Evolutionary conservation across 2,113 vertebrate species (phyloP).

Genomic region (Raja brachyura): DNA sequence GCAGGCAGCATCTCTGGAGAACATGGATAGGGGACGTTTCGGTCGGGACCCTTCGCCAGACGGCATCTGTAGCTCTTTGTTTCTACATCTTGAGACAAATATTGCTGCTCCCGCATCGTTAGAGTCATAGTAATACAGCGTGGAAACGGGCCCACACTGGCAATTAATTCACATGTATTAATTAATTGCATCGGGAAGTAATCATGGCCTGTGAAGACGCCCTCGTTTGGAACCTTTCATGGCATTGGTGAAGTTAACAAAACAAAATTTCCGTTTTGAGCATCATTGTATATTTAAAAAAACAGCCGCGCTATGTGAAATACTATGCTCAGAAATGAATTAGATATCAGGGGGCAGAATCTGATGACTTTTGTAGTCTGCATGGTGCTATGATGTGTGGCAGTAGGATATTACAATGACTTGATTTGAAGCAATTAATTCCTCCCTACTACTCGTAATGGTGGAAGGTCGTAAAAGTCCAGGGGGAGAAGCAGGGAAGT

Average conservation of each 20-base stretch:
- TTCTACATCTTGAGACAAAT: too few species aligned
- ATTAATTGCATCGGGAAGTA: constrained; percentile 1
- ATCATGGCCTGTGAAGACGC: neutral
- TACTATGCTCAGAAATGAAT: constrained; percentile 1
- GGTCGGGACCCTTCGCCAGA: too few species aligned
- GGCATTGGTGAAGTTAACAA: constrained; percentile 8
- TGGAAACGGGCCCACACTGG: too few species aligned
- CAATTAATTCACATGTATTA: neutral
- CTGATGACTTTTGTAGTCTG: neutral
- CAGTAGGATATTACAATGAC: constrained; percentile 11
- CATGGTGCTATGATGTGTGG: constrained; percentile 6
- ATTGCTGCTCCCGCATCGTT: too few species aligned
- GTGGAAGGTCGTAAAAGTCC: neutral
- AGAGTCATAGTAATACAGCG: too few species aligned
- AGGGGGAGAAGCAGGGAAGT: constrained; percentile 13
- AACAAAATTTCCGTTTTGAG: neutral
- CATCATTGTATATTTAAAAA: neutral
- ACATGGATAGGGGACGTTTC: too few species aligned
- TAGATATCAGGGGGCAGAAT: constrained; percentile 21
- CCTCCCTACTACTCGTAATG: neutral
- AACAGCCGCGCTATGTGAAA: neutral
- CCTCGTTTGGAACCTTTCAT: neutral
- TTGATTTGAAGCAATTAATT: constrained; percentile 30
- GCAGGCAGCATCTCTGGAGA: too few species aligned
- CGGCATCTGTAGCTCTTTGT: too few species aligned